A percentile compares a stretch with the other conserved stretches of the same genome.
Conservation (phyloP, 2,113 vertebrate genomes). For the Phalacrocorax pelagicus region DNA sequence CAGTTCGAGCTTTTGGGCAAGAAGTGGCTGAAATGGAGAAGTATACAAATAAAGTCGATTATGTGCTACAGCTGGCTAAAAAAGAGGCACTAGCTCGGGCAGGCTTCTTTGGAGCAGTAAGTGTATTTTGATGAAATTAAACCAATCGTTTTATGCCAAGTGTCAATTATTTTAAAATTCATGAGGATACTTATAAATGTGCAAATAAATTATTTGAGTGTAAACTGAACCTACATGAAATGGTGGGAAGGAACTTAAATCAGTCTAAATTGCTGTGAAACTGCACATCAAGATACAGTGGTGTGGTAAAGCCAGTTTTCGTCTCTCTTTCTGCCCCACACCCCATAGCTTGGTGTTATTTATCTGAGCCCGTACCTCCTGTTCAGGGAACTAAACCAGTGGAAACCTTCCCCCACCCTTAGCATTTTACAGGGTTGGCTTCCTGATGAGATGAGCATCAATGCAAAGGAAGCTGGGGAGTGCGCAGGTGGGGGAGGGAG, state of each 20-base stretch:
- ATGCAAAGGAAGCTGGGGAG: not conserved
- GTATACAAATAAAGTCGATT: conserved; percentile 80
- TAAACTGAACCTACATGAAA: not conserved
- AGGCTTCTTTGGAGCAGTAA: conserved; percentile 93
- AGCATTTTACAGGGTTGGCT: not conserved
- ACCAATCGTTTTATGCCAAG: not conserved
- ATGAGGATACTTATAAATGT: not conserved
- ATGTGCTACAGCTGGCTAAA: conserved; percentile 83
- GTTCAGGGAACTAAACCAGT: not conserved
- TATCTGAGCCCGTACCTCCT: not conserved
- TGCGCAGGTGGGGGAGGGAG: fast-evolving
- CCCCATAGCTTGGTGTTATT: not conserved
- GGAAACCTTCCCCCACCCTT: not conserved
- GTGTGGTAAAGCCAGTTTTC: not conserved
- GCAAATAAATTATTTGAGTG: not conserved
- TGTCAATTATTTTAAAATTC: not conserved
- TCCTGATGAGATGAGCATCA: not conserved
- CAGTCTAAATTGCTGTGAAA: not conserved
- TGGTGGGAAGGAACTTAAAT: not conserved
- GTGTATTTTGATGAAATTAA: conserved; percentile 50
- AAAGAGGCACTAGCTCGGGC: conserved; percentile 85
- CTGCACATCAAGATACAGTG: not conserved
- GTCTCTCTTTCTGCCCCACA: not conserved
- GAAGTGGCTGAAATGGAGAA: conserved; percentile 85
- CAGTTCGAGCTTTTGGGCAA: conserved; percentile 93